Evolutionary conservation across 2,888 invertebrate genomes (phyloP).

Genomic region (Dusona sp.): DNA sequence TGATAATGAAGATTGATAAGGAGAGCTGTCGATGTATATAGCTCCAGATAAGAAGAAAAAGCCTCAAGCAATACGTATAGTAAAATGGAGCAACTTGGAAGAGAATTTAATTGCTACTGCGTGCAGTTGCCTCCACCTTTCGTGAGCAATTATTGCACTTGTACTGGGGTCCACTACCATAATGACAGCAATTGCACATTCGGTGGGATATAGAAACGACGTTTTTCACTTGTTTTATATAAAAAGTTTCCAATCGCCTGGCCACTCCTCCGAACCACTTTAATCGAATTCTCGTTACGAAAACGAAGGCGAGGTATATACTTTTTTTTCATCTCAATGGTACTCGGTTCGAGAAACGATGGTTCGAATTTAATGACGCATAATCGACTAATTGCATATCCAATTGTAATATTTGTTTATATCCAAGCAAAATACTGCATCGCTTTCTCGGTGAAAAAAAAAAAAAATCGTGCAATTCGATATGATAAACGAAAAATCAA

Average conservation of each 20-base stretch:
- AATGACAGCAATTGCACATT: conserved; percentile 14
- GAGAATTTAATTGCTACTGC: conserved; percentile 43
- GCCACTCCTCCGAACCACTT: not conserved
- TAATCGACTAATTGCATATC: not conserved
- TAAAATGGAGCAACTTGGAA: conserved; percentile 27
- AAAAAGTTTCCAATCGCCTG: not conserved
- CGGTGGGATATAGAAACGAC: not conserved
- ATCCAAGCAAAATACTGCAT: not conserved
- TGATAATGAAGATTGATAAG: conserved; percentile 47
- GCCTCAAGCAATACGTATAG: not conserved
- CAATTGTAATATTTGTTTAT: not conserved
- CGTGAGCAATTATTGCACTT: conserved; percentile 37
- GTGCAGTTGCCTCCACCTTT: conserved; percentile 32
- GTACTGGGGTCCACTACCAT: conserved; percentile 1
- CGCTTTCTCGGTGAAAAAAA: not conserved
- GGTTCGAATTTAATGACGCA: not conserved
- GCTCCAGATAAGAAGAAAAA: conserved; percentile 29
- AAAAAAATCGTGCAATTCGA: too few species aligned
- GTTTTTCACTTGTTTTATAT: not conserved
- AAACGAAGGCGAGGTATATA: not conserved
- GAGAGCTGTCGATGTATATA: conserved; percentile 3
- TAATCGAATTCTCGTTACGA: conserved; percentile 3
- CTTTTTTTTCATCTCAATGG: not conserved
- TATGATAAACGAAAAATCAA: too few species aligned
- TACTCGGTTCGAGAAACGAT: not conserved